Conservation (phyloP, 64 coral and sea anemone genomes). For the Cladopsammia gracilis region DNA sequence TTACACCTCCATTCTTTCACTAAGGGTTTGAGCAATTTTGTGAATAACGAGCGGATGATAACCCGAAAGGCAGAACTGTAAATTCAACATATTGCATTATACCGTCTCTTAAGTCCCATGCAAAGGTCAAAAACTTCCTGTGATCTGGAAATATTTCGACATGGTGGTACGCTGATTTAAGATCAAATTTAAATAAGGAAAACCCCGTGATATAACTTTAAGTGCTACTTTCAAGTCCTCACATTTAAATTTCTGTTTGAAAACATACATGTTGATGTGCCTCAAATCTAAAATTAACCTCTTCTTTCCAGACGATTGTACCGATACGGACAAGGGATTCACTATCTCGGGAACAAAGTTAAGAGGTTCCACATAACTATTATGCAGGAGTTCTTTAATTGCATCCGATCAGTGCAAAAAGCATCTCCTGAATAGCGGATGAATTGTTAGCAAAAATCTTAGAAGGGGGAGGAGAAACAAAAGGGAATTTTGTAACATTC, state of each 20-base stretch:
- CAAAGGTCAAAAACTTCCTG: constrained; percentile 40
- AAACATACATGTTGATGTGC: background rate
- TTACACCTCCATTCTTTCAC: constrained; percentile 25
- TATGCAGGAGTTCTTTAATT: no score
- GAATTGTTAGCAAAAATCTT: no score
- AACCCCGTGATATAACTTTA: background rate
- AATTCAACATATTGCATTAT: constrained; percentile 33
- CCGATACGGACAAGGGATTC: no score
- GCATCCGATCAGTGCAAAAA: no score
- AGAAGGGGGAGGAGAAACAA: no score
- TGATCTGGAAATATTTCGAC: background rate
- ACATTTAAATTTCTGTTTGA: no score
- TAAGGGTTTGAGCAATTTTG: constrained; percentile 48
- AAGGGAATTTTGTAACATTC: no score
- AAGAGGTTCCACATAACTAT: no score
- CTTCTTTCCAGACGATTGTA: no score
- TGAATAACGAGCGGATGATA: constrained; percentile 56
- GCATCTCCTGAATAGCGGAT: no score
- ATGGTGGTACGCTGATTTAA: constrained; percentile 41
- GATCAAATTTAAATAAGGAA: background rate
- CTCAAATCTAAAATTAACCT: background rate
- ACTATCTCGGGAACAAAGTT: no score
- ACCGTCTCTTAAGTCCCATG: constrained; percentile 27
- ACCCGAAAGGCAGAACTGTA: constrained; percentile 14
- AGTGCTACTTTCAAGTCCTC: no score